A percentile compares a stretch with the other conserved stretches of the same genome.
Evolutionary conservation across 2,113 vertebrate genomes (phyloP).

Genomic region (Thamnophis sirtalis): DNA sequence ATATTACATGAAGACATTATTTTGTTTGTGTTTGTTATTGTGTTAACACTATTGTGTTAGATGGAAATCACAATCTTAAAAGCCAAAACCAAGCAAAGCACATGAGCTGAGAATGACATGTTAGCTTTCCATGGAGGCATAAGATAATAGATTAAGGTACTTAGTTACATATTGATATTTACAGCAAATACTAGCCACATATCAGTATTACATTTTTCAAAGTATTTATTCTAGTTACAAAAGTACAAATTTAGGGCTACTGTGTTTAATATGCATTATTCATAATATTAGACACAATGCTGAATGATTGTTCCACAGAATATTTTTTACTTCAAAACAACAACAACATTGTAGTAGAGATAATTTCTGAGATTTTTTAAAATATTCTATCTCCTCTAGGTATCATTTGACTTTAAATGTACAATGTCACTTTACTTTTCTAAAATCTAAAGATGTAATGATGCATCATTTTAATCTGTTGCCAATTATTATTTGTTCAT

Average conservation of each 20-base stretch:
- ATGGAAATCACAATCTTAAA: not conserved
- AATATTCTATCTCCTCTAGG: not conserved
- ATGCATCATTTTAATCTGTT: constrained; percentile 30
- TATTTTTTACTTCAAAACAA: not conserved
- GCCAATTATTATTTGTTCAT: constrained; percentile 30
- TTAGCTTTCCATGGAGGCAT: not conserved
- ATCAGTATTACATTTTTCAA: not conserved
- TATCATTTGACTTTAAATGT: constrained; percentile 15
- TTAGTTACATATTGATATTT: not conserved
- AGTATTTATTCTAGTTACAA: not conserved
- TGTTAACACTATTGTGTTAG: not conserved
- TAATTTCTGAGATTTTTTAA: not conserved
- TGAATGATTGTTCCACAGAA: not conserved
- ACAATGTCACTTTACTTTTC: not conserved
- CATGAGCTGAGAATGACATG: not conserved
- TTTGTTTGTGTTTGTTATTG: not conserved
- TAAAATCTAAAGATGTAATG: constrained; percentile 34
- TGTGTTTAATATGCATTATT: not conserved
- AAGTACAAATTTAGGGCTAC: not conserved
- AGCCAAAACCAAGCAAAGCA: not conserved
- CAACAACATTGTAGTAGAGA: not conserved
- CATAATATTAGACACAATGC: not conserved
- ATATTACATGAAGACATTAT: not conserved
- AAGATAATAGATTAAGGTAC: not conserved
- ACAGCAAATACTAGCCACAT: not conserved